phyloP scores from a whole-genome alignment of 2,797 vertebrate species.

The Sorex maritimensis region DNA sequence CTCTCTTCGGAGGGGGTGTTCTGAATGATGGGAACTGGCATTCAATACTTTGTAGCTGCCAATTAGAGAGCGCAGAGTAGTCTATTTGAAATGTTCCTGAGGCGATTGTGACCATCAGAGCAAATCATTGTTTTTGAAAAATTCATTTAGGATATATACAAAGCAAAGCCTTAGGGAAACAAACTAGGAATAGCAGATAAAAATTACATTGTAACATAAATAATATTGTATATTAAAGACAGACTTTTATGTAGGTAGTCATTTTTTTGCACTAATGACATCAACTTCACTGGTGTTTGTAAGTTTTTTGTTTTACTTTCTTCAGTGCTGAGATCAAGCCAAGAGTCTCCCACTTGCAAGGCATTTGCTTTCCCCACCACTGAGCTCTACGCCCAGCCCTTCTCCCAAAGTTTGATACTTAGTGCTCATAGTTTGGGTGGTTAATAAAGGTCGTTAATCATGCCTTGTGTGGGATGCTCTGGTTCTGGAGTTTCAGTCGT shows the following conservation, averaged over 20 bases:
- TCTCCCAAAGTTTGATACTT: no score
- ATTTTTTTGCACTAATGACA: constrained; percentile 4
- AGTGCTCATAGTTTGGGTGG: no score
- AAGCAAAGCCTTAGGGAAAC: constrained; percentile 48
- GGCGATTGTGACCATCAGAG: background rate
- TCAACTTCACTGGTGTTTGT: background rate
- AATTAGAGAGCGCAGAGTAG: background rate
- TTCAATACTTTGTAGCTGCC: background rate
- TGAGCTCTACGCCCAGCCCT: no score
- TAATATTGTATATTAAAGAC: background rate
- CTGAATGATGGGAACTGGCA: background rate
- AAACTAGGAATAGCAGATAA: background rate
- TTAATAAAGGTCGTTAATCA: no score
- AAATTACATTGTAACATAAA: no score
- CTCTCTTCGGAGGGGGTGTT: background rate
- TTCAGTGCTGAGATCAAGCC: no score
- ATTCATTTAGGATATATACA: constrained; percentile 14
- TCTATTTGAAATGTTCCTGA: constrained; percentile 21
- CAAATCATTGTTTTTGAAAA: background rate
- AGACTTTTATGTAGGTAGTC: background rate
- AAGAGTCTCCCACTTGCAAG: no score
- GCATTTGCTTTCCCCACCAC: no score
- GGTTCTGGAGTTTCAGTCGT: no score
- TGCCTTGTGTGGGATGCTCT: no score
- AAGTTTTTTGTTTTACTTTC: no score